These are phyloP conservation scores for Clunio marinus DNA, from an alignment of 2,888 invertebrate species.

Conservation along the genomic window DNA sequence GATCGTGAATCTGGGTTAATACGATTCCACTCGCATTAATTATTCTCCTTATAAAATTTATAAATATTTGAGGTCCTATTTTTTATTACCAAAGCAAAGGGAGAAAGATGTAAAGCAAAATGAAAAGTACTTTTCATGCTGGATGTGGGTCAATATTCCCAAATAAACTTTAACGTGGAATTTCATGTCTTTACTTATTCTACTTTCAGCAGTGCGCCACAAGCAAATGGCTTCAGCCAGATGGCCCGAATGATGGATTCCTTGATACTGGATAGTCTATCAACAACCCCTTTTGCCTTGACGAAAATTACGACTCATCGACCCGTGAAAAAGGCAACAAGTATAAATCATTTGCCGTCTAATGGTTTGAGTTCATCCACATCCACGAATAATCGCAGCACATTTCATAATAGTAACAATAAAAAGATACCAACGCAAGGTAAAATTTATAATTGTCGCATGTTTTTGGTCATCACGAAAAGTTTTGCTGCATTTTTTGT, in stretches of 20 bases:
- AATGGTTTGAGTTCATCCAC: not conserved
- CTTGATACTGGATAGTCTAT: constrained; percentile 62
- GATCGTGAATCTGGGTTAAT: constrained; percentile 23
- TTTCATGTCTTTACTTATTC: not conserved
- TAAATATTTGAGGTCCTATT: too few relatives aligned
- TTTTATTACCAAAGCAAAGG: too few relatives aligned
- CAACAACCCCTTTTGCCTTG: constrained; percentile 66
- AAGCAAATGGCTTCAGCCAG: constrained; percentile 59
- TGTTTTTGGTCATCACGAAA: too few relatives aligned
- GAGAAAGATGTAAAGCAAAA: too few relatives aligned
- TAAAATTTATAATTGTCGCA: constrained; percentile 43
- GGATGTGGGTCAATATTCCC: constrained; percentile 11
- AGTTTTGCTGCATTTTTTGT: too few relatives aligned
- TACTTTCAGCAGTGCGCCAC: constrained; percentile 53
- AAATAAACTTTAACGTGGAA: not conserved
- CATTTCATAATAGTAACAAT: not conserved
- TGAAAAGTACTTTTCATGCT: not conserved
- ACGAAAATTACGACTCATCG: constrained; percentile 60
- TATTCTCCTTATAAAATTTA: not conserved
- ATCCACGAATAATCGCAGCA: not conserved
- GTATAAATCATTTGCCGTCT: constrained; percentile 15
- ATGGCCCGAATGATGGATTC: constrained; percentile 74
- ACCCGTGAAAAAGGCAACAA: constrained; percentile 45
- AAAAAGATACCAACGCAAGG: constrained; percentile 49
- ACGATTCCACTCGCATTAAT: not conserved